Evolutionary conservation across 2,113 vertebrate species (phyloP).

Genomic region (Eurypyga helias): DNA sequence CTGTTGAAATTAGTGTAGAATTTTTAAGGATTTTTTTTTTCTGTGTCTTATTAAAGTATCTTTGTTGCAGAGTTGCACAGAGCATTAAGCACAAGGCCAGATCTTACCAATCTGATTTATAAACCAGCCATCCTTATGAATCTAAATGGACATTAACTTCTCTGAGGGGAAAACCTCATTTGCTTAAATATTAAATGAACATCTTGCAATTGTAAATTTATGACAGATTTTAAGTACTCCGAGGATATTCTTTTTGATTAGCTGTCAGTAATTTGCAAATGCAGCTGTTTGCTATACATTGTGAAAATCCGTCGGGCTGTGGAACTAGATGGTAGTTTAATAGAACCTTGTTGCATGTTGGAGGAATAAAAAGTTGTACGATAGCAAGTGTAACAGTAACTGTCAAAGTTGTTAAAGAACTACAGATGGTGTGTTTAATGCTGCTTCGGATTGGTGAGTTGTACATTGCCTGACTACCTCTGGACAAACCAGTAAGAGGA

Average conservation of each 20-base stretch:
- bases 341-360: not conserved
- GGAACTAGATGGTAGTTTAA: not conserved
- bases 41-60: not conserved
- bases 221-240: not conserved
- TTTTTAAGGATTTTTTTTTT: not conserved
- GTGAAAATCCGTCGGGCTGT: not conserved
- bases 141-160: not conserved
- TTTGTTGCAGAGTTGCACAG: not conserved
- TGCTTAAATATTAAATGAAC: not conserved
- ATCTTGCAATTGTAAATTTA: not conserved
- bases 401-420: not conserved
- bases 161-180: not conserved
- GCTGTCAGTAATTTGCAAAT: not conserved
- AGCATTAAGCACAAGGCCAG: not conserved
- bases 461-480: not conserved
- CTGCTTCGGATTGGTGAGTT: not conserved
- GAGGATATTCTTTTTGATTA: not conserved
- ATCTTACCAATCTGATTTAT: not conserved
- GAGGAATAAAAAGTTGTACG: not conserved
- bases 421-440: not conserved
- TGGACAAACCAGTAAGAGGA: not conserved
- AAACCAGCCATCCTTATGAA: not conserved
- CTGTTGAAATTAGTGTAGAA: not conserved
- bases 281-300: not conserved
- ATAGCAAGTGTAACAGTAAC: not conserved